Percentiles rank a stretch among this genome's conserved stretches.
phyloP scores from a whole-genome alignment of 2,113 vertebrate genomes.

The Catharus minimus region DNA sequence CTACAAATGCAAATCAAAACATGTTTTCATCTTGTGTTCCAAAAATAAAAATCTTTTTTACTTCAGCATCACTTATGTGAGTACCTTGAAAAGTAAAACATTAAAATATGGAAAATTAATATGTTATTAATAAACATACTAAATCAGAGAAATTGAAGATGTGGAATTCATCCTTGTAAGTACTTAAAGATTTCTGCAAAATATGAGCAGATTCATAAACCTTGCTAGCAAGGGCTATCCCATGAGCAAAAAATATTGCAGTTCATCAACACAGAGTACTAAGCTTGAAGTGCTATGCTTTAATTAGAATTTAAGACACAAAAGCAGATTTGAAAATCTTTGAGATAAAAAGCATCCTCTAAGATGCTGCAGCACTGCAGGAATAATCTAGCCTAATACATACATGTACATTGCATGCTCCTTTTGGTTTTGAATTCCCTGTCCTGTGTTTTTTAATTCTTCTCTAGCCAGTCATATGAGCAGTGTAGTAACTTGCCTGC shows the following conservation, averaged over 20 bases:
- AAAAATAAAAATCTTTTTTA: background rate
- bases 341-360: background rate
- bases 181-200: background rate
- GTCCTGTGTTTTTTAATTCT: background rate
- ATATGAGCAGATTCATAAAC: background rate
- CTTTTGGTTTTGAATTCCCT: background rate
- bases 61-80: background rate
- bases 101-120: background rate
- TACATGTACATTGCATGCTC: background rate
- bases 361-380: background rate
- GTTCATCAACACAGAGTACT: background rate
- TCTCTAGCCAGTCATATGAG: background rate
- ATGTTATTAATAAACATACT: background rate
- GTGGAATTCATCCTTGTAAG: background rate
- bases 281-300: background rate
- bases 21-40: background rate
- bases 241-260: background rate
- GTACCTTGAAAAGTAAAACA: background rate
- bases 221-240: background rate
- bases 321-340: background rate
- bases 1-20: background rate
- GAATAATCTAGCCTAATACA: background rate
- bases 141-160: background rate
- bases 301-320: background rate
- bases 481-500: background rate